Conservation (phyloP, 2,797 vertebrate species). For the Melanotaenia maccullochi region DNA sequence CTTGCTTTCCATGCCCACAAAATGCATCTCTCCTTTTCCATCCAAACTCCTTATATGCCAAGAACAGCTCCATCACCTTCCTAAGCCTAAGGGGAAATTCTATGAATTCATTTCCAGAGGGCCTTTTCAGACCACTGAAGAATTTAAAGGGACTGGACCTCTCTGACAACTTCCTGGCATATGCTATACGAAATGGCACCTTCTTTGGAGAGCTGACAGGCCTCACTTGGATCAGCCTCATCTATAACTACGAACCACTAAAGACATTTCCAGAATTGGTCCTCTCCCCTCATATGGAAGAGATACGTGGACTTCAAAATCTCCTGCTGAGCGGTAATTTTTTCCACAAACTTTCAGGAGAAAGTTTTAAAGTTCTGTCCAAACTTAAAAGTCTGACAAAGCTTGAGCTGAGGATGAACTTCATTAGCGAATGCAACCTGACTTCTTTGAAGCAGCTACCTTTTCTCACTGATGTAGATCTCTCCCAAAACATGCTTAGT, state of each 20-base stretch:
- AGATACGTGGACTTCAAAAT: constrained; percentile 67
- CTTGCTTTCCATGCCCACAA: constrained; percentile 84
- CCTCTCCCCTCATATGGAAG: constrained; percentile 74
- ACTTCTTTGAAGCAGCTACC: constrained; percentile 65
- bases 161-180: constrained; percentile 84
- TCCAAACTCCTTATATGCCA: constrained; percentile 66
- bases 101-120: constrained; percentile 74
- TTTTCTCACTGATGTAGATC: constrained; percentile 69
- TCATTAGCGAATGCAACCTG: constrained; percentile 73
- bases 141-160: constrained; percentile 79
- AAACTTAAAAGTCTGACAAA: constrained; percentile 67
- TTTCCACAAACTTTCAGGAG: constrained; percentile 72
- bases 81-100: constrained; percentile 84
- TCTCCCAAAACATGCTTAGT: constrained; percentile 84
- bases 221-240: constrained; percentile 80
- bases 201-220: constrained; percentile 79
- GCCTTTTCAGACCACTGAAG: constrained; percentile 71
- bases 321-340: constrained; percentile 84
- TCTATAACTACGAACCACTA: constrained; percentile 83
- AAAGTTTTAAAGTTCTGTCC: constrained; percentile 70
- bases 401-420: constrained; percentile 85
- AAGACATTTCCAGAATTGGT: constrained; percentile 65
- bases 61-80: constrained; percentile 68
- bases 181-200: constrained; percentile 76
- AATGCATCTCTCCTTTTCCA: constrained; percentile 73